phyloP scores from a whole-genome alignment of 2,888 invertebrate species.

The Hesperia comma region DNA sequence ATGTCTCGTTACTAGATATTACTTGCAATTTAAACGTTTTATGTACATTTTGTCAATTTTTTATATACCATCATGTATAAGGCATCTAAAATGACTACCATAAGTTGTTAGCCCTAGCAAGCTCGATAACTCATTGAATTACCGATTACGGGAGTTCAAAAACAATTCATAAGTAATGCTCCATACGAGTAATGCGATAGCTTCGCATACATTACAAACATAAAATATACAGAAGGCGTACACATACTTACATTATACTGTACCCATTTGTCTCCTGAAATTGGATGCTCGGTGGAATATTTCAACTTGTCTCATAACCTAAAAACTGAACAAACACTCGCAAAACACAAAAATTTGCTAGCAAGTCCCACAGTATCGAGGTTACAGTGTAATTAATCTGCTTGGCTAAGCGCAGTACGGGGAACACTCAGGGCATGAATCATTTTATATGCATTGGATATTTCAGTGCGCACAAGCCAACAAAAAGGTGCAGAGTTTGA shows the following conservation, averaged over 20 bases:
- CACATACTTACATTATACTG: not conserved
- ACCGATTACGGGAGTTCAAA: too few species aligned
- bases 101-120: too few species aligned
- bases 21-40: too few species aligned
- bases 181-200: too few species aligned
- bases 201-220: not conserved
- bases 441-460: constrained; percentile 70
- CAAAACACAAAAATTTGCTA: constrained; percentile 24
- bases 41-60: too few species aligned
- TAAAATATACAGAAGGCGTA: constrained; percentile 9
- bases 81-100: too few species aligned
- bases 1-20: too few species aligned
- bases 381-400: constrained; percentile 65
- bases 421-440: constrained; percentile 63
- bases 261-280: constrained; percentile 27
- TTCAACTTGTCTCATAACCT: constrained; percentile 34
- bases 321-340: constrained; percentile 40
- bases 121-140: too few species aligned
- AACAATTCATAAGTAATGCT: too few species aligned
- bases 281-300: constrained; percentile 38
- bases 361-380: constrained; percentile 46
- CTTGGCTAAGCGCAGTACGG: constrained; percentile 52
- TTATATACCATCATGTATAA: too few species aligned
- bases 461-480: constrained; percentile 38
- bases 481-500: constrained; percentile 40